Base-by-base conservation (phyloP, 2,888 invertebrate species). In the Sminthurides aquaticus region DNA sequence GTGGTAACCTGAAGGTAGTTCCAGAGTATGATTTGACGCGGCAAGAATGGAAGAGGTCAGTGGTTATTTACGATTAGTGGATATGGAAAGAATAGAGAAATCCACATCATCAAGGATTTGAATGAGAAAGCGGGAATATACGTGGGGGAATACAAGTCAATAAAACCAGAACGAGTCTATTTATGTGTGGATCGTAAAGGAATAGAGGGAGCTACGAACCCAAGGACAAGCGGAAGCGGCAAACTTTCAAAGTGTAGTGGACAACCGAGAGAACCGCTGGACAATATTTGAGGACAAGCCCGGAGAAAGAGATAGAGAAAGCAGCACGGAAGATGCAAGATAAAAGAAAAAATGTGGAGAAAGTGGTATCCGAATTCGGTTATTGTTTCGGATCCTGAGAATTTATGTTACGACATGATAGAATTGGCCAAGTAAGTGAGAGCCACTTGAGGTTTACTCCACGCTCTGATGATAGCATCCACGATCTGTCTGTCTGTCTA, bases 121-220 rank as follows among this genome's bases (percentile, higher is more conserved):
- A 34, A 34, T 34, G 57, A 59, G 62, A 43, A 56, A 64, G 60
- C 60, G 64, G 61, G 67, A 64, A 67, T 60, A 57, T 61, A 60
- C 63, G 64, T 64, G 64, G 60, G 43, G 56, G 64, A 64, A 56
- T 57, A 59, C 60, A 60, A 54, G 54, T 63, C 66, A 57, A 62
- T 62, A 62, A 62, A 62, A 57, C 54, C 20, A 20, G 5, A 52
- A 52, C 54, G n/a, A 24, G 20, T 24, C 54, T 24, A n/a, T 20
- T 24, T 20, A 52, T n/a, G 20, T 8, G n/a, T 18, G 11, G n/a
- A n/a, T 43, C 18, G 11, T 18, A 11, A n/a, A 43, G 11, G 48
- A 43, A 11, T 15, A 43, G 11, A n/a, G n/a, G 48, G 48, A 43
- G 48, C 48, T 18, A n/a, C 48, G 11, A n/a, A 43, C 11, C 11